Conservation (phyloP, 2,113 vertebrate genomes). For the Jaculus jaculus region DNA sequence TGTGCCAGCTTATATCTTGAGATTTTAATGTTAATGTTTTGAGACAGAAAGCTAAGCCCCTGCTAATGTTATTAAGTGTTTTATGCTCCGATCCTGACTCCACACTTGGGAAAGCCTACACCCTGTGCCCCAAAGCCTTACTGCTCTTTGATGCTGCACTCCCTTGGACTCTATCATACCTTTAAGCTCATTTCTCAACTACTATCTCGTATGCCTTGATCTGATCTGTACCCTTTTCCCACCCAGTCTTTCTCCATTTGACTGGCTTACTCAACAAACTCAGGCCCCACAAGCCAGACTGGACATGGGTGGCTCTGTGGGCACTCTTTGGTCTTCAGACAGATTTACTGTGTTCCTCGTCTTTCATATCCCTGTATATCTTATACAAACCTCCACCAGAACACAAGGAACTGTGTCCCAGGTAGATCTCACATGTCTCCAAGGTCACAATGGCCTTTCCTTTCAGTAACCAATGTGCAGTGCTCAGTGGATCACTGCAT, state of each 20-base stretch:
- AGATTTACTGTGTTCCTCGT: neutral
- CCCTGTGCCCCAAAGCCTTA: no score
- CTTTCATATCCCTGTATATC: neutral
- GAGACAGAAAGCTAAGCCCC: neutral
- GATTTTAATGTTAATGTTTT: neutral
- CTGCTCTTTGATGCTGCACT: neutral
- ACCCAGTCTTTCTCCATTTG: neutral
- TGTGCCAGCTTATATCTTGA: neutral
- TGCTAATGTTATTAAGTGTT: neutral
- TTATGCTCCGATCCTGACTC: neutral
- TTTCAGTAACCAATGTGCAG: neutral
- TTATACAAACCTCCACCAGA: neutral
- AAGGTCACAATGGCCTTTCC: neutral
- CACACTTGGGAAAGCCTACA: no score
- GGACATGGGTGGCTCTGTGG: neutral
- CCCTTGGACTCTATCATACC: neutral
- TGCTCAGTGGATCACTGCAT: neutral
- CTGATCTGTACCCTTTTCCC: neutral
- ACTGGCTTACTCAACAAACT: neutral
- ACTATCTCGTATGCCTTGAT: neutral
- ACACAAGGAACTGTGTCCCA: neutral
- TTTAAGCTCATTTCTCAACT: neutral
- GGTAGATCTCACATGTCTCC: neutral
- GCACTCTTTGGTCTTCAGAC: neutral
- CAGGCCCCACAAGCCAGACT: neutral